These are phyloP conservation scores for Pleuronectes platessa DNA, from an alignment of 2,113 vertebrate species.

Conservation along the genomic window DNA sequence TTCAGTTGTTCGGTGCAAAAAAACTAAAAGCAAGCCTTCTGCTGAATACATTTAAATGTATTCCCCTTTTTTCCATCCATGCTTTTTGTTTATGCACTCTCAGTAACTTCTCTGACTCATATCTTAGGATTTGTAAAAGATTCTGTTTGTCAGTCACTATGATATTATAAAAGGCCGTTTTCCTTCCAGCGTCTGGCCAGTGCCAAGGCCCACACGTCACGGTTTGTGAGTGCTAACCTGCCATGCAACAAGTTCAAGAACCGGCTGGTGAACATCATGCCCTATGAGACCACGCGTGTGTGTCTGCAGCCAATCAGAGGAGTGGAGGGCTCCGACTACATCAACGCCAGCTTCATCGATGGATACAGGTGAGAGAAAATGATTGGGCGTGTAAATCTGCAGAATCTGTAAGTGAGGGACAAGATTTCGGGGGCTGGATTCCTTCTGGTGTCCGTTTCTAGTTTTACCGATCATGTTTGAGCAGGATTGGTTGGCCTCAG, in stretches of 20 bases:
- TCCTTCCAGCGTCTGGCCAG: slow-evolving; percentile 91
- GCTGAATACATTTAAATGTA: slow-evolving; percentile 51
- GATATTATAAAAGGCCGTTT: background rate
- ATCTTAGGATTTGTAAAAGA: slow-evolving; percentile 3
- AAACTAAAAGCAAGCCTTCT: slow-evolving; percentile 37
- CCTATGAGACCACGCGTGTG: slow-evolving; percentile 97
- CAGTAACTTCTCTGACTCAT: background rate
- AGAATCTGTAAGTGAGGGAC: too few species aligned
- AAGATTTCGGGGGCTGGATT: too few species aligned
- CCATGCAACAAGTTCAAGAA: slow-evolving; percentile 99
- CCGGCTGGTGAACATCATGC: slow-evolving; percentile 99
- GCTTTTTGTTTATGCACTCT: background rate
- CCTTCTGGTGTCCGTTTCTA: too few species aligned
- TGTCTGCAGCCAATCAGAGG: slow-evolving; percentile 97
- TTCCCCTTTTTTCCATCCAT: background rate
- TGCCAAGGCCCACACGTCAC: slow-evolving; percentile 97
- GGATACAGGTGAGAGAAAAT: slow-evolving; percentile 90
- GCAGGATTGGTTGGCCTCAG: too few species aligned
- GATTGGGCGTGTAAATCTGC: too few species aligned
- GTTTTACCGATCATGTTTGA: too few species aligned
- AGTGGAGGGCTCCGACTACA: slow-evolving; percentile 97
- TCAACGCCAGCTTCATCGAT: slow-evolving; percentile 99
- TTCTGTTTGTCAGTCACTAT: background rate
- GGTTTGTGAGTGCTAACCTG: slow-evolving; percentile 99
- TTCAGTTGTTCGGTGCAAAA: slow-evolving; percentile 41